These are phyloP conservation scores for Psittacula cyanocephala DNA, from an alignment of 2,113 vertebrate genomes.

Conservation along the genomic window DNA sequence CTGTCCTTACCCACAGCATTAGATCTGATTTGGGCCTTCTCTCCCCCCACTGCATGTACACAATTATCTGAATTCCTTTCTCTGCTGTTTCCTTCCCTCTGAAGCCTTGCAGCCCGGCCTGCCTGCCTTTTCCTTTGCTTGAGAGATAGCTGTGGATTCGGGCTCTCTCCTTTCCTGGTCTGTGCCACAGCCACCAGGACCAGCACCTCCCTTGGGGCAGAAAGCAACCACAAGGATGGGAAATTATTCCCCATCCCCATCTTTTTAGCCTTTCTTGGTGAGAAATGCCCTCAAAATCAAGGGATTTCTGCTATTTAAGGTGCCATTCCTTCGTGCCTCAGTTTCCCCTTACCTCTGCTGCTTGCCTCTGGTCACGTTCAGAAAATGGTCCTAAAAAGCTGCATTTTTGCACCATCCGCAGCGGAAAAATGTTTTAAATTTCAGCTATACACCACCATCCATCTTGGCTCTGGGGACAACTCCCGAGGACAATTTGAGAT, in stretches of 20 bases:
- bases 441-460: background rate
- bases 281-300: background rate
- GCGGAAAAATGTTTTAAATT: background rate
- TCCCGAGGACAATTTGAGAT: background rate
- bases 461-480: background rate
- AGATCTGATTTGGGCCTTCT: background rate
- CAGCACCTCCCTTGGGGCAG: background rate
- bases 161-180: background rate
- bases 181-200: background rate
- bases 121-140: background rate
- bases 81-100: background rate
- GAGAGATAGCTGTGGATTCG: fast-evolving
- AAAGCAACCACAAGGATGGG: background rate
- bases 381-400: background rate
- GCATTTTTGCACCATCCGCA: background rate
- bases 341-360: background rate
- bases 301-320: background rate
- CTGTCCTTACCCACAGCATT: background rate
- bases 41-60: background rate
- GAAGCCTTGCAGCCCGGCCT: background rate
- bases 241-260: background rate
- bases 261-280: background rate
- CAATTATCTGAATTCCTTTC: slow-evolving; percentile 32
- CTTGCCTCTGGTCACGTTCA: background rate
- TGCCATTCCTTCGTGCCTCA: background rate